Evolutionary conservation across 2,113 vertebrate species (phyloP).

Genomic region (Polypterus senegalus): DNA sequence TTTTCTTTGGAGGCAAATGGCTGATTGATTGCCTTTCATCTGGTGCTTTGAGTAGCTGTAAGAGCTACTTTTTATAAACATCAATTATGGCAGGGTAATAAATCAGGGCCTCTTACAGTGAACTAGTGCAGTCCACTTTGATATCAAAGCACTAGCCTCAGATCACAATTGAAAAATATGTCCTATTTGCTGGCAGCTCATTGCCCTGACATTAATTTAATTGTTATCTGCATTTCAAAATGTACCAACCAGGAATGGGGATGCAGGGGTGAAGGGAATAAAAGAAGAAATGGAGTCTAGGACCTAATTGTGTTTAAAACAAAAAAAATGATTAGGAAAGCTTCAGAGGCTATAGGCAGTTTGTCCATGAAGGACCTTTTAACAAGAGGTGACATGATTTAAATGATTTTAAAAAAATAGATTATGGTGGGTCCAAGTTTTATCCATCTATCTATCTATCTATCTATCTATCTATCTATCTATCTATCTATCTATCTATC

Average conservation of each 20-base stretch:
- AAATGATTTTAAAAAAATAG: too few species aligned
- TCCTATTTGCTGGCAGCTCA: constrained; percentile 30
- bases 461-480: too few species aligned
- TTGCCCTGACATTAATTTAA: constrained; percentile 29
- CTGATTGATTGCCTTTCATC: constrained; percentile 56
- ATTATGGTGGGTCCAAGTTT: too few species aligned
- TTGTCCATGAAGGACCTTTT: neutral
- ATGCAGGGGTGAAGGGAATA: neutral
- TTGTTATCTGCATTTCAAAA: constrained; percentile 22
- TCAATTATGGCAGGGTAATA: constrained; percentile 52
- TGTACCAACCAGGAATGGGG: neutral
- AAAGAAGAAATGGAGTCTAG: neutral
- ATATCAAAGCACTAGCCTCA: constrained; percentile 37
- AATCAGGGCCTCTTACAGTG: constrained; percentile 46
- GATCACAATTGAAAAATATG: constrained; percentile 34
- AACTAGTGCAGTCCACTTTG: constrained; percentile 40
- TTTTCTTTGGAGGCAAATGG: constrained; percentile 46
- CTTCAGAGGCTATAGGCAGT: neutral
- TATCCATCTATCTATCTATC: too few species aligned
- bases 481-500: too few species aligned
- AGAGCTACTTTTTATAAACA: constrained; percentile 60
- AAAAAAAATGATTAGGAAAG: neutral
- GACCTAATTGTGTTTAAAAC: constrained; percentile 8
- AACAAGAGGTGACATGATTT: too few species aligned
- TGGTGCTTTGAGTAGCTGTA: constrained; percentile 49